Evolutionary conservation across 2,888 invertebrate species (phyloP), one percentile per base, ranked within the genome.

Genomic region (Pristionchus mayeri): DNA sequence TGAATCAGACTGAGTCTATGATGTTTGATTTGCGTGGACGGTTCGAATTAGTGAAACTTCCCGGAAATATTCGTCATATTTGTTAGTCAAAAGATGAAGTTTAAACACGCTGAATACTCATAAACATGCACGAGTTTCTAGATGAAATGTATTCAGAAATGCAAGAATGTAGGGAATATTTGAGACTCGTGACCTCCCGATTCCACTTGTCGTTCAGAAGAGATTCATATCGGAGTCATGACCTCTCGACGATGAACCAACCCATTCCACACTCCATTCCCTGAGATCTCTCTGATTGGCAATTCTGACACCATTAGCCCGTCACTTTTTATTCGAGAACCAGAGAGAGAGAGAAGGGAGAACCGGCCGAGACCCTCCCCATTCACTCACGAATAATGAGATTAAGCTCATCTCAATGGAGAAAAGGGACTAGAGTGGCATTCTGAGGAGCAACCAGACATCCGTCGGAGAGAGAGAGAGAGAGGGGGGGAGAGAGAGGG

Each of bases 381-480:
- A 67, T 67, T 67, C 67, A 67, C 67, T 67, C 21, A 37, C 34
- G 37, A 37, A 67, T 67, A 67, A 67, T 67, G 37, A 30, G 52
- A 50, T 50, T 78, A 78, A 18, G 52, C 30, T 78, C 52, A 78
- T 78, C 30, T 78, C 48, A 30, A 76, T 44, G 44, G 24, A 76
- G 48, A 24, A 24, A 37, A n/a, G n/a, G 48, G 50, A 44, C 3
- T 21, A 16, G 21, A 13, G 78, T 6, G 1, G 75, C 9, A 7
- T 44, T 13, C n/a, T n/a, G 30, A 40, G 75, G 75, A 30, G n/a
- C 37, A 71, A 71, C 37, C 34, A 48, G 30, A 48, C 40, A 48
- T 44, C 44, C 40, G 75, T 21, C 21, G 48, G 40, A 75, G 13
- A 21, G 48, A 78, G 30, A n/a, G 50, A 50, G n/a, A 30, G 78